A percentile compares a stretch with the other conserved stretches of the same genome.
These are phyloP conservation scores for Platichthys stellatus DNA, from an alignment of 2,113 vertebrate genomes.

Conservation along the genomic window DNA sequence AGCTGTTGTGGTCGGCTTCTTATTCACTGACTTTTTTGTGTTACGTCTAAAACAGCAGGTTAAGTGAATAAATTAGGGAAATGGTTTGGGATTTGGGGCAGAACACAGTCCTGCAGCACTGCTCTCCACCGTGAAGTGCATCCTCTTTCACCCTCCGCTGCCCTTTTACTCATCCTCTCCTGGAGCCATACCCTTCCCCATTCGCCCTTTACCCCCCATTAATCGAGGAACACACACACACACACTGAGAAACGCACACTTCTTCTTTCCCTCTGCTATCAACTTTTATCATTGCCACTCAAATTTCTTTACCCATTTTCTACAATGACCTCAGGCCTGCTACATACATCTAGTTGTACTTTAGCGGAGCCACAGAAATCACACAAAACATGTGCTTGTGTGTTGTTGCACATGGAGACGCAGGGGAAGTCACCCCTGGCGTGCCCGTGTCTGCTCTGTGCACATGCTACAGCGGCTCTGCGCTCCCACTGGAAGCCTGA, in stretches of 20 bases:
- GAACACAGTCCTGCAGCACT: constrained; percentile 52
- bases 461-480: constrained; percentile 42
- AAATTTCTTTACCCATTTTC: constrained; percentile 7
- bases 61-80: constrained; percentile 61
- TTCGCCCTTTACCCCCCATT: constrained; percentile 42
- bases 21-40: constrained; percentile 18
- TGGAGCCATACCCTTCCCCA: constrained; percentile 39
- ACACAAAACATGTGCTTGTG: constrained; percentile 4
- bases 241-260: constrained; percentile 2
- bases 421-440: constrained; percentile 46
- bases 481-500: constrained; percentile 41
- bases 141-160: constrained; percentile 65
- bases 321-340: neutral
- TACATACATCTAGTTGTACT: neutral
- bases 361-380: constrained; percentile 2
- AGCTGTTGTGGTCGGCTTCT: neutral
- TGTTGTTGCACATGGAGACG: constrained; percentile 34
- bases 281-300: constrained; percentile 16
- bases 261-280: constrained; percentile 27
- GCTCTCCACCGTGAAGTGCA: constrained; percentile 55
- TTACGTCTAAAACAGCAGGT: constrained; percentile 46
- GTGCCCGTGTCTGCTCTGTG: constrained; percentile 28
- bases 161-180: constrained; percentile 61
- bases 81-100: constrained; percentile 60
- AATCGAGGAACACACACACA: constrained; percentile 44